Conservation (phyloP, 2,888 invertebrate species). For the Orthosia cruda region DNA sequence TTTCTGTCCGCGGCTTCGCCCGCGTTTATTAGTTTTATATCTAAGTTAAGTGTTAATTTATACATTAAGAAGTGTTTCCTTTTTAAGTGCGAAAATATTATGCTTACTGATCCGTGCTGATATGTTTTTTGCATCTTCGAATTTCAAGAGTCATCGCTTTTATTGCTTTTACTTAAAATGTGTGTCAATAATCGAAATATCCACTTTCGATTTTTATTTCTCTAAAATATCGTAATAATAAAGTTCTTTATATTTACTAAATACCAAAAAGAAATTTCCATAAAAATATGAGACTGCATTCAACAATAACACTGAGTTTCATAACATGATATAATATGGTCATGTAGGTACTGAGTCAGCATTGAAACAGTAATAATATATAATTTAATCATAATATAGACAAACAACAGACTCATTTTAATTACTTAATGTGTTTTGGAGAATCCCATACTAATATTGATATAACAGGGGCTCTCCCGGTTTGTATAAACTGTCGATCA, state of each 20-base stretch:
- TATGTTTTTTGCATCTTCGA: no score
- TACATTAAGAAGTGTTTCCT: not conserved
- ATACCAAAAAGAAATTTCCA: no score
- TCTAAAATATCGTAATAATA: no score
- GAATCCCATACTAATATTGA: not conserved
- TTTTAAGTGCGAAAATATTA: not conserved
- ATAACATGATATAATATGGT: conserved; percentile 10
- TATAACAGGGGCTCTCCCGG: not conserved
- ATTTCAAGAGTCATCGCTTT: no score
- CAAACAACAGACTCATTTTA: no score
- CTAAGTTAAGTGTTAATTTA: conserved; percentile 10
- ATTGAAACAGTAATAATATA: conserved; percentile 17
- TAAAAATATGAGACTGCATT: no score
- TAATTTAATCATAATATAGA: not conserved
- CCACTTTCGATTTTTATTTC: not conserved
- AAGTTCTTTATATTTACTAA: no score
- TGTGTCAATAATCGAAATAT: no score
- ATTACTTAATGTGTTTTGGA: not conserved
- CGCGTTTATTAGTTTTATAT: conserved; percentile 2
- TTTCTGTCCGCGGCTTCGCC: no score
- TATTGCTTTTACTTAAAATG: no score
- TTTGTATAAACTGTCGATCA: not conserved
- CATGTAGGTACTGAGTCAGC: conserved; percentile 16
- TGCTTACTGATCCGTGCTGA: no score
- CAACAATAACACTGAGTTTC: not conserved